Evolutionary conservation across 1,140 invertebrate species (phyloP), one percentile per base, ranked within the genome.

Genomic region (Cydia splendana): DNA sequence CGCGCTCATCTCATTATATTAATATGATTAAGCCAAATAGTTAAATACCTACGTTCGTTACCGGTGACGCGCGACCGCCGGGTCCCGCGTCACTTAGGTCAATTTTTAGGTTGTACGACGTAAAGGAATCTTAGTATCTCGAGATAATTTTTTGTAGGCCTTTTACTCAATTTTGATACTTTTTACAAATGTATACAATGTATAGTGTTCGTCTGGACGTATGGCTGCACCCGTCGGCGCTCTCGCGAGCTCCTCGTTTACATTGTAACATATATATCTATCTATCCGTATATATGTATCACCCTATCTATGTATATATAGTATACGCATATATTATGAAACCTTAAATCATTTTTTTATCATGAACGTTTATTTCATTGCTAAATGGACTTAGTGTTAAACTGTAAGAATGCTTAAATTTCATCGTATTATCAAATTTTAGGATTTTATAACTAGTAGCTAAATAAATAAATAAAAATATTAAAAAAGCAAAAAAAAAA

Each of bases 91-190:
- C 88, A 82, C 89, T 88, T 88, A 89, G 89, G 89, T 91, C 89
- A 91, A 91, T 91, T 91, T 87, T 91, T 92, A 88, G 89, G 88
- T 90, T 93, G 87, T 88, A 92, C 86, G 88, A 90, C 84, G 87
- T 91, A 86, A 92, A 91, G 85, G 87, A 92, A 90, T 90, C 85
- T 91, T 93, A 92, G 90, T 92, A 88, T 92, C 89, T 91, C 91
- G 89, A 93, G 88, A 92, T 93, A 91, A 88, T 93, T 93, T 93
- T 93, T 92, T 92, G 91, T 93, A 93, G 91, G 88, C 90, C 90
- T 92, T 93, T 92, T 93, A 93, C 90, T 93, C 88, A 88, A 93
- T 93, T 93, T 93, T 93, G 93, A 93, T 93, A 93, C 92, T 93
- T 93, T 88, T 93, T 91, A 90, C 88, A 92, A 92, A 89, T 93